Base-by-base conservation (phyloP, 2,888 invertebrate genomes). In the Diarsia rubi region DNA sequence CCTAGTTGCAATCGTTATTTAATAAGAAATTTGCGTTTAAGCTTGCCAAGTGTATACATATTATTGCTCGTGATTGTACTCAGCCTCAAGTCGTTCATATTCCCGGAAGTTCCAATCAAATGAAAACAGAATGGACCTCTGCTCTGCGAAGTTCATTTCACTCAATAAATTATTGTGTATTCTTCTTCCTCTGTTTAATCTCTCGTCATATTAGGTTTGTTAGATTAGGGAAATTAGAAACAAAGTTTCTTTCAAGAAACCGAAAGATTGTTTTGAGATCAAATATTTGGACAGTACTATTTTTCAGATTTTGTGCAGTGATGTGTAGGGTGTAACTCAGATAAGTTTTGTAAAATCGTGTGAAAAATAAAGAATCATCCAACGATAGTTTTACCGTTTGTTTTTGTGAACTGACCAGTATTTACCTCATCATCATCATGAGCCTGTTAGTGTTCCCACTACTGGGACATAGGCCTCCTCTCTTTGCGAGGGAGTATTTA, bases 171-270 rank as follows among this genome's bases (percentile, higher is more conserved):
- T 69, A 75, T 71, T 69, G 31, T 59, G 60, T 83, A 68, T 79
- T 83, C 52, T 66, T 79, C 44, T 62, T 71, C 24, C 45, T 68
- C 27, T 78, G 67, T 82, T 77, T 72, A 77, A 80, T 79, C 66
- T 70, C 57, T 42, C 47, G 37, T 69, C 70, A 63, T 57, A 57
- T 81, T 66, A 70, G 54, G 60, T 37, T 62, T 65, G 63, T 75
- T 64, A 65, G 49, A 57, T 57, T 59, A 44, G 42, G 42, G 24
- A 67, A 77, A 77, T 74, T 83, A 0, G 21, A 54, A 62, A 63
- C 12, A 45, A 73, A 73, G 9, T 64, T 65, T 14, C n/a, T 31
- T 52, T 31, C 37, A 57, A 64, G n/a, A 21, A 47, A 54, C 37
- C 62, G 19, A 21, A 31, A 60, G 37, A 42, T 66, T 66, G 59